Base-by-base conservation (phyloP, 2,113 vertebrate genomes). In the Cyphomyrus plagiostoma region DNA sequence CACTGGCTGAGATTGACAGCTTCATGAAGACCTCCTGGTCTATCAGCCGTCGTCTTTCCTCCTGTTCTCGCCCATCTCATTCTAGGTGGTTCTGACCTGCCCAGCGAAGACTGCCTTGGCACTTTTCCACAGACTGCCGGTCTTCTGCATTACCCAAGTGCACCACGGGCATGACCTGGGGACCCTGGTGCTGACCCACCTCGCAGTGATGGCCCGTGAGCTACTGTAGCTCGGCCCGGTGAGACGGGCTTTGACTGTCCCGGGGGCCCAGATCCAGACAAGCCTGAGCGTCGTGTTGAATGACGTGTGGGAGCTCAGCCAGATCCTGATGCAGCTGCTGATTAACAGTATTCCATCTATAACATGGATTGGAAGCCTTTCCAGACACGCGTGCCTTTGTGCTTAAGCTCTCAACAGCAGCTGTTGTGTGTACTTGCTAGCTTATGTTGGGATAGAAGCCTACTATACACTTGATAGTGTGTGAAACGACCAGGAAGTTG, bases 291-390 rank as follows among this genome's bases (percentile, higher is more conserved):
- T 88, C 87, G 46, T 94, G 49, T 88, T 94, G 4, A 17, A 42
- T 0, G 94, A 94, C 85, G 89, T 96, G 87, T 92, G 91, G 89
- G 92, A 95, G 49, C 91, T 95, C 1, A 1, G 93, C 90, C 93
- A 91, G 91, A 89, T 96, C 86, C 92, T 93, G 10, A 90, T 95
- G 58, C 95, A 95, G 92, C 88, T 95, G 9, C 45, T 95, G 52
- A 89, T 96, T 95, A 96, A 96, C 90, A 90, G 89, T 90, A 95
- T 56, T 56, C 94, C 0, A 95, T 96, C 58, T 96, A 95, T 92
- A 91, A 87, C 91, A 62, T 95, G 95, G 95, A 70, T 26, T 95
- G 91, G 92, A 39, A 39, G 70, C 48, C 48, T 4, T 35, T 30
- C 56, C 53, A 46, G 45, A 84, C 35, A 42, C 62, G 23, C 10